These are phyloP conservation scores for Dermatemys mawii DNA, from an alignment of 2,113 vertebrate genomes.

Conservation along the genomic window DNA sequence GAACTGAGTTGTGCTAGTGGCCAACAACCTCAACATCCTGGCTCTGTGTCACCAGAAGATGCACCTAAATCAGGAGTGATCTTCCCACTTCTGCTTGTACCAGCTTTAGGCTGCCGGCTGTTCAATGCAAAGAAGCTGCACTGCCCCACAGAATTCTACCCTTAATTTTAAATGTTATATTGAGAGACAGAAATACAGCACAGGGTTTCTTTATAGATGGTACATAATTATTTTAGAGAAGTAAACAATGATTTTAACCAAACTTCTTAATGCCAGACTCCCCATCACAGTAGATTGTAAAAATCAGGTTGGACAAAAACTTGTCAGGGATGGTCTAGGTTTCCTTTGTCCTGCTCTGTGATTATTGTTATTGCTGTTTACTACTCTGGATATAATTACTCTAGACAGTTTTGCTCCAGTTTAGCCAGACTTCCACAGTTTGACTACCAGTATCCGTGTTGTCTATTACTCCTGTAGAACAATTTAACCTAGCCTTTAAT, in stretches of 20 bases:
- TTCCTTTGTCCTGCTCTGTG: background rate
- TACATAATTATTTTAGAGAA: background rate
- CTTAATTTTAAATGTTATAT: background rate
- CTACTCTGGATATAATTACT: background rate
- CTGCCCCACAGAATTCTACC: background rate
- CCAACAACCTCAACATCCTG: no score
- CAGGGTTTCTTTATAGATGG: background rate
- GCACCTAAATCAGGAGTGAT: background rate
- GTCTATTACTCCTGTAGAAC: background rate
- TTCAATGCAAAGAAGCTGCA: background rate
- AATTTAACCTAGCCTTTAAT: background rate
- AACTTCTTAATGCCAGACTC: background rate
- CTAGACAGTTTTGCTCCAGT: background rate
- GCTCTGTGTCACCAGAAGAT: background rate
- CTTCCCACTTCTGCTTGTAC: background rate
- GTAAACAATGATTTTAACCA: background rate
- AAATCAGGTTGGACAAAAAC: background rate
- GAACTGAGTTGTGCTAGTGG: no score
- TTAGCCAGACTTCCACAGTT: background rate
- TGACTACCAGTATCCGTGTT: background rate
- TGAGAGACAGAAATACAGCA: background rate
- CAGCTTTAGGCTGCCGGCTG: background rate
- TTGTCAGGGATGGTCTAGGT: background rate
- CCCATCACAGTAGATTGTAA: background rate
- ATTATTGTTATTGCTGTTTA: background rate